phyloP scores from a whole-genome alignment of 2,888 invertebrate genomes.

The Drosophila ochracea region DNA sequence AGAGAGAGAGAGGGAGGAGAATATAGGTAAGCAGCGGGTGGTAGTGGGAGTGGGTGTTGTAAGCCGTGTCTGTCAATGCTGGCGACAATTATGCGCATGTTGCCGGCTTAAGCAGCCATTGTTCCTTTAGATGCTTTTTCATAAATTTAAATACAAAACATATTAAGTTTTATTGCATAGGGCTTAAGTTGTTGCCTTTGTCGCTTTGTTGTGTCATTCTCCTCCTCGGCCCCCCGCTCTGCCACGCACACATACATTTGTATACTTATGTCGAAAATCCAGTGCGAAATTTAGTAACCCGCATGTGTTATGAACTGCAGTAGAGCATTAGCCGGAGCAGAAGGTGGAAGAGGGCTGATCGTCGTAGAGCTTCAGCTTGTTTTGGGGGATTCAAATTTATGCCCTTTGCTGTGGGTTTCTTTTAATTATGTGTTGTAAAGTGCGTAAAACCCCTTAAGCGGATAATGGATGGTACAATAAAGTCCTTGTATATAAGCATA shows the following conservation, averaged over 20 bases:
- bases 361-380: constrained; percentile 4
- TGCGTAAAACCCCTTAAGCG: background rate
- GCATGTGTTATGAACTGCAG: constrained; percentile 61
- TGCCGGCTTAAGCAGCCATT: constrained; percentile 79
- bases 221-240: background rate
- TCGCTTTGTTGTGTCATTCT: constrained; percentile 22
- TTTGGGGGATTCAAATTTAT: constrained; percentile 23
- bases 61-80: constrained; percentile 38
- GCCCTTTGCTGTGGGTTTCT: constrained; percentile 12
- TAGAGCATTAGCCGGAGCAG: constrained; percentile 15
- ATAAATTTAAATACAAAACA: constrained; percentile 79
- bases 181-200: constrained; percentile 57
- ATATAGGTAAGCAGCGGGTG: background rate
- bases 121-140: constrained; percentile 67
- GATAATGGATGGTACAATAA: background rate
- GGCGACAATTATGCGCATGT: constrained; percentile 78
- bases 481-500: background rate
- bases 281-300: constrained; percentile 68
- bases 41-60: background rate
- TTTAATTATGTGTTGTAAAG: constrained; percentile 24
- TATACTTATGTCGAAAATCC: constrained; percentile 59
- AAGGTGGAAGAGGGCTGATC: constrained; percentile 9
- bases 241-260: background rate
- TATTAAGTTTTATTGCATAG: constrained; percentile 77
- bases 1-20: background rate